phyloP scores from a whole-genome alignment of 2,888 invertebrate genomes.

The Seira ritae region DNA sequence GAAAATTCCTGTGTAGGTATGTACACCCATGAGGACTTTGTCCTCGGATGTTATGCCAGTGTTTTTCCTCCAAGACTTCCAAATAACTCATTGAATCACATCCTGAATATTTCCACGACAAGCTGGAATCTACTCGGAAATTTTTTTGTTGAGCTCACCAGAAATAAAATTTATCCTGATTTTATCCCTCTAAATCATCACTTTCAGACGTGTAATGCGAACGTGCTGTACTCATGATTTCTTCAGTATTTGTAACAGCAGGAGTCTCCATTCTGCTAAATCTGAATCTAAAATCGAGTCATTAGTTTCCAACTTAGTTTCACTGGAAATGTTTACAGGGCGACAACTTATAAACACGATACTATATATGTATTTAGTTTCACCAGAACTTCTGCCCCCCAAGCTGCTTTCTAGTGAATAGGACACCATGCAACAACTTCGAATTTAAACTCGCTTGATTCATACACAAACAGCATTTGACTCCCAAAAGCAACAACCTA shows the following conservation, averaged over 20 bases:
- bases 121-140: not conserved
- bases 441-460: no score
- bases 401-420: no score
- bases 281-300: constrained; percentile 19
- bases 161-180: not conserved
- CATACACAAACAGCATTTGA: no score
- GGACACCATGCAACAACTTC: no score
- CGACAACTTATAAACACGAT: constrained; percentile 40
- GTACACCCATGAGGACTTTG: not conserved
- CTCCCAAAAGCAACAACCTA: no score
- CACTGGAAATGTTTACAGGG: constrained; percentile 22
- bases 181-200: not conserved
- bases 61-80: no score
- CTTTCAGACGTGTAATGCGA: not conserved
- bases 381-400: no score
- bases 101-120: not conserved
- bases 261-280: not conserved
- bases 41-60: not conserved
- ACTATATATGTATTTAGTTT: no score
- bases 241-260: not conserved
- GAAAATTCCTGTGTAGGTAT: not conserved
- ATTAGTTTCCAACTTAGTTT: constrained; percentile 38
- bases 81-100: not conserved
- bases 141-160: not conserved
- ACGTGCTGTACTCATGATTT: not conserved